Evolutionary conservation across 2,888 invertebrate genomes (phyloP).

Genomic region (Chrysomela aeneicollis): DNA sequence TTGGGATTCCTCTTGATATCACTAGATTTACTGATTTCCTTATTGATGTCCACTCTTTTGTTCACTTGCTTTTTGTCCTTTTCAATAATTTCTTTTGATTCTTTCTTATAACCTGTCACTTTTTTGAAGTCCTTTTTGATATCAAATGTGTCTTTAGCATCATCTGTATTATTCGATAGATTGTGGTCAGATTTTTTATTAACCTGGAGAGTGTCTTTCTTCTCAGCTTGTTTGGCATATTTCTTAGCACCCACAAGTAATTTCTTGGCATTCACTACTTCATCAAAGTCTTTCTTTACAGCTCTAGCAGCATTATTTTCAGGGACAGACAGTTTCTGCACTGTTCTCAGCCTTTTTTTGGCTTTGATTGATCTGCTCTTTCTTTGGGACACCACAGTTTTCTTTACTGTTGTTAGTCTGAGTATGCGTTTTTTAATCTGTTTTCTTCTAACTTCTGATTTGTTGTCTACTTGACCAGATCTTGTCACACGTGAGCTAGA

Average conservation of each 20-base stretch:
- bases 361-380: constrained; percentile 34
- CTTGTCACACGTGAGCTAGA: constrained; percentile 49
- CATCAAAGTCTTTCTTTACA: constrained; percentile 17
- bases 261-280: constrained; percentile 32
- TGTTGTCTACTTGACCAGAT: constrained; percentile 44
- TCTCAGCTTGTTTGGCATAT: constrained; percentile 34
- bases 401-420: constrained; percentile 49
- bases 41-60: constrained; percentile 50
- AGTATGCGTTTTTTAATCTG: constrained; percentile 50
- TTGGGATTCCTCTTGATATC: constrained; percentile 37
- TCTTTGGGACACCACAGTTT: constrained; percentile 44
- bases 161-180: constrained; percentile 29
- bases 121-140: constrained; percentile 41
- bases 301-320: background rate
- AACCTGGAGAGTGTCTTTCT: constrained; percentile 18
- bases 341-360: constrained; percentile 39
- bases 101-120: constrained; percentile 40
- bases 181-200: constrained; percentile 27
- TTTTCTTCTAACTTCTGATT: constrained; percentile 41
- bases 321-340: constrained; percentile 10
- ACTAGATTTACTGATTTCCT: constrained; percentile 54
- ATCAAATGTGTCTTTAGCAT: constrained; percentile 24
- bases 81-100: constrained; percentile 36
- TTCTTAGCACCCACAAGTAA: constrained; percentile 31
- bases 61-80: constrained; percentile 35